phyloP scores from a whole-genome alignment of 2,888 invertebrate species.

The Macropis europaea region DNA sequence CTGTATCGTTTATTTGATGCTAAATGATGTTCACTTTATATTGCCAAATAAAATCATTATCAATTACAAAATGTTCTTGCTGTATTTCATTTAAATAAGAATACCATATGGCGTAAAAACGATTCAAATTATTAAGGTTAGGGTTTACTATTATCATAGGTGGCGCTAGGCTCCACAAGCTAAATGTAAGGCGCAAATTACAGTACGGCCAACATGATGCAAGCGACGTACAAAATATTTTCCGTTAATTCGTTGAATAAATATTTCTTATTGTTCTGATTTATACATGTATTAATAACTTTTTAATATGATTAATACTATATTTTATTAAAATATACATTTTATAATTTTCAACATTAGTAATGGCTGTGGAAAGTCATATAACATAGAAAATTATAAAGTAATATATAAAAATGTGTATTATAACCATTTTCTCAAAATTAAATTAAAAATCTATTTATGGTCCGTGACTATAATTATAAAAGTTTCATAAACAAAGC shows the following conservation, averaged over 20 bases:
- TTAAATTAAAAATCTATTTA: not conserved
- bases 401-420: not conserved
- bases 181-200: constrained; percentile 23
- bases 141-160: constrained; percentile 55
- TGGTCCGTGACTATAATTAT: not conserved
- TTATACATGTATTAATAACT: constrained; percentile 1
- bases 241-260: not conserved
- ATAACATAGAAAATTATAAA: too few species aligned
- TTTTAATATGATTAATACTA: not conserved
- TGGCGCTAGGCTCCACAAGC: constrained; percentile 52
- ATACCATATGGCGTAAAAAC: constrained; percentile 3
- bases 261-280: not conserved
- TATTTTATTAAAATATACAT: not conserved
- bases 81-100: not conserved
- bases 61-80: not conserved
- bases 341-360: not conserved
- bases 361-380: too few species aligned
- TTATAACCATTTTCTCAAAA: not conserved
- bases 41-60: not conserved
- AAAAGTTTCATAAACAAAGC: not conserved
- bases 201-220: constrained; percentile 54
- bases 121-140: constrained; percentile 60
- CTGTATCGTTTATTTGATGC: not conserved
- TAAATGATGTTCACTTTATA: not conserved
- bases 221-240: not conserved